phyloP scores from a whole-genome alignment of 1,140 invertebrate species.

The Geopemphigus sp. region DNA sequence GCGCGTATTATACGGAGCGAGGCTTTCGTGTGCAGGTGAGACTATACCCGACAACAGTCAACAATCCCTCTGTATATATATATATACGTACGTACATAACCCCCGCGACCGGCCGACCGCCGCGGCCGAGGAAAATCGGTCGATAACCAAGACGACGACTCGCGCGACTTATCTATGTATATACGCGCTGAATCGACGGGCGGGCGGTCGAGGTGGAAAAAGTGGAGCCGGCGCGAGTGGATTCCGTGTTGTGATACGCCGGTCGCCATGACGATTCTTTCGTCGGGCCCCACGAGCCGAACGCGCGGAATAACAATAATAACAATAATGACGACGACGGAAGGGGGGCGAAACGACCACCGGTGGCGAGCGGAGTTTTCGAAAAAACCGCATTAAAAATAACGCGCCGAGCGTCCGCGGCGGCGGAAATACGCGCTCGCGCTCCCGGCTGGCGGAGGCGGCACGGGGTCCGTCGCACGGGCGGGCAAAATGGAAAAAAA shows the following conservation, averaged over 20 bases:
- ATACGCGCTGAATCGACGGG: not conserved
- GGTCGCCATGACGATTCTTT: conserved; percentile 35
- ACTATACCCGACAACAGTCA: no score
- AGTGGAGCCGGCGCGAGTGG: conserved; percentile 1
- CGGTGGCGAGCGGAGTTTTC: no score
- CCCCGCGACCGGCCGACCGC: not conserved
- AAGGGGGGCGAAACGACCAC: not conserved
- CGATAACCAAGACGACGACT: conserved; percentile 40
- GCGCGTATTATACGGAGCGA: no score
- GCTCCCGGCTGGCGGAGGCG: no score
- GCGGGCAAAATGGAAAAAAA: not conserved
- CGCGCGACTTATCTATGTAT: not conserved
- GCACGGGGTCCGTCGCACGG: not conserved
- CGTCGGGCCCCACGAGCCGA: conserved; percentile 16
- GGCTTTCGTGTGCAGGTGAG: no score
- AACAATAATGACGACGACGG: no score
- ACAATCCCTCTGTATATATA: not conserved
- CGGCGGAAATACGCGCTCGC: no score
- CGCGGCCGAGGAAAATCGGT: conserved; percentile 3
- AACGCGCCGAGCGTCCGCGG: no score
- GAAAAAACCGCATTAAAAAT: no score
- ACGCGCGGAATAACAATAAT: no score
- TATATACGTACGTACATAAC: not conserved
- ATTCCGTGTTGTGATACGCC: conserved; percentile 46
- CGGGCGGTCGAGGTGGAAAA: not conserved